Evolutionary conservation across 2,113 vertebrate genomes (phyloP).

Genomic region (Malurus cyaneus): DNA sequence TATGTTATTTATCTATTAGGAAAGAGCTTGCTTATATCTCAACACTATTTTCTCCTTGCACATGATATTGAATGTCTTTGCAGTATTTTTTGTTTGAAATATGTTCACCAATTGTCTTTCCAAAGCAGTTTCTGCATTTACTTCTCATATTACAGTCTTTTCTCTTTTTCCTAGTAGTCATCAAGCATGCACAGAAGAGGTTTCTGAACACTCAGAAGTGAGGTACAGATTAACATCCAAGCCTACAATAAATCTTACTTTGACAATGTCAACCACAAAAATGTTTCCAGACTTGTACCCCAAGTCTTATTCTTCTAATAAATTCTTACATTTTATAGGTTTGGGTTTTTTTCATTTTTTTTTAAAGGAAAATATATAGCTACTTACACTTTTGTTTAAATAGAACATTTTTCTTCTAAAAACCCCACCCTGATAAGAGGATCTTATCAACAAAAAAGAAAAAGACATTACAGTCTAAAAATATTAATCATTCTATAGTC

Average conservation of each 20-base stretch:
- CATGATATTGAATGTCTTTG: background rate
- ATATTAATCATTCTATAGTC: conserved; percentile 46
- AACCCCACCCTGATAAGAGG: conserved; percentile 14
- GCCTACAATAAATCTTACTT: conserved; percentile 31
- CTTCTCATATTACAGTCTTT: background rate
- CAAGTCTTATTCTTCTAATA: conserved; percentile 36
- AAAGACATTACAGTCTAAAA: conserved; percentile 37
- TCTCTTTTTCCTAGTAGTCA: conserved; percentile 7
- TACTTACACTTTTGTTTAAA: conserved; percentile 69
- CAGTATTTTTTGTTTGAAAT: background rate
- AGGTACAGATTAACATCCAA: conserved; percentile 22
- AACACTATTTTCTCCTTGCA: background rate
- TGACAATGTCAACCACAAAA: conserved; percentile 43
- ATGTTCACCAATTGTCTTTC: background rate
- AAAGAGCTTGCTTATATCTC: background rate
- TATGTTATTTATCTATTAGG: background rate
- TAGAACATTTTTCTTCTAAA: conserved; percentile 63
- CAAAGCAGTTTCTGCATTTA: conserved; percentile 38
- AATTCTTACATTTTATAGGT: conserved; percentile 46
- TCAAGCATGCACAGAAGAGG: conserved; percentile 46
- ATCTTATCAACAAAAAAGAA: conserved; percentile 19
- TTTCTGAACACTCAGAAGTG: conserved; percentile 32
- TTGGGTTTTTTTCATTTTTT: background rate
- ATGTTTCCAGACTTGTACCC: conserved; percentile 6
- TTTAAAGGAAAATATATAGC: conserved; percentile 71